phyloP scores from a whole-genome alignment of 2,888 invertebrate species.

The Augochlorella aurata region DNA sequence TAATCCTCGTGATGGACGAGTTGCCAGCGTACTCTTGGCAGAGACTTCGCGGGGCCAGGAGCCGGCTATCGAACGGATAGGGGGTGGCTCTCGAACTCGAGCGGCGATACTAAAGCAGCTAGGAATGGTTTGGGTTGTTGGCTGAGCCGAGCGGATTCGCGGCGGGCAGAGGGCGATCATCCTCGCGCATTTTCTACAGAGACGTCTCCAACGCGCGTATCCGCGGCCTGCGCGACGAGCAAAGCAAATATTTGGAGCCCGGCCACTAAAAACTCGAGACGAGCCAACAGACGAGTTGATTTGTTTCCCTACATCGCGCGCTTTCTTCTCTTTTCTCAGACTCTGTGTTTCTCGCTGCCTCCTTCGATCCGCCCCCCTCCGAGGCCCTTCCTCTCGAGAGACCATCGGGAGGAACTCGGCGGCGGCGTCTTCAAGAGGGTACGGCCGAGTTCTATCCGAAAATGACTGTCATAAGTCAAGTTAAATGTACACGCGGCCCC shows the following conservation, averaged over 20 bases:
- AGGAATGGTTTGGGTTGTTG: conserved; percentile 66
- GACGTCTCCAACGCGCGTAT: conserved; percentile 60
- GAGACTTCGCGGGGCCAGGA: conserved; percentile 60
- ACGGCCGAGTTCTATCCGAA: conserved; percentile 58
- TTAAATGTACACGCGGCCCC: conserved; percentile 60
- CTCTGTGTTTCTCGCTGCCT: conserved; percentile 10
- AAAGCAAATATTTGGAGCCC: conserved; percentile 81
- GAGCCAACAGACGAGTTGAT: conserved; percentile 80
- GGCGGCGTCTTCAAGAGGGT: conserved; percentile 31
- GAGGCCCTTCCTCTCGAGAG: too few relatives aligned
- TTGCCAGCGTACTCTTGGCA: conserved; percentile 79
- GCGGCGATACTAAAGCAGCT: conserved; percentile 57
- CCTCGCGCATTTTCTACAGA: conserved; percentile 45
- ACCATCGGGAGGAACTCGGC: too few relatives aligned
- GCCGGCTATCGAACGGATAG: conserved; percentile 60
- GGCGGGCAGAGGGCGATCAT: conserved; percentile 37
- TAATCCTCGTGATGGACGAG: conserved; percentile 78
- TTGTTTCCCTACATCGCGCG: conserved; percentile 79
- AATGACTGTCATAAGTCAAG: conserved; percentile 67
- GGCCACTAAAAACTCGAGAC: conserved; percentile 81
- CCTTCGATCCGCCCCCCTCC: conserved; percentile 34
- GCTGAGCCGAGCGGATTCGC: conserved; percentile 61
- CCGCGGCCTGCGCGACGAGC: conserved; percentile 70
- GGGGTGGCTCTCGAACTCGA: conserved; percentile 53
- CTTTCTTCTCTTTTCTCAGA: conserved; percentile 64